Percentiles rank a stretch among this genome's conserved stretches.
These are phyloP conservation scores for Mustelus asterias DNA, from an alignment of 2,113 vertebrate genomes.

Conservation along the genomic window DNA sequence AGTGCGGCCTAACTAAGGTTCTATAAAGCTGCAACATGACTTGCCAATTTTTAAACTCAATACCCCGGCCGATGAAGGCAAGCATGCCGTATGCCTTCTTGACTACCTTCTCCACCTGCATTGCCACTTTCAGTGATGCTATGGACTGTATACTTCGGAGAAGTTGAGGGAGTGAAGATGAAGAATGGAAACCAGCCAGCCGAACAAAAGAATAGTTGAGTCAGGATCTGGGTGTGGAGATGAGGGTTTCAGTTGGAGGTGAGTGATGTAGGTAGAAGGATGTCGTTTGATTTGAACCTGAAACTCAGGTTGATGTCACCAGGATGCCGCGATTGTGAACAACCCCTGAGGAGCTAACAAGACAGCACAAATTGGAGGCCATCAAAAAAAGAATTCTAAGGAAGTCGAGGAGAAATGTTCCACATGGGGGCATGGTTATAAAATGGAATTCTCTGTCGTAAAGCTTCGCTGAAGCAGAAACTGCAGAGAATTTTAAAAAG, in stretches of 20 bases:
- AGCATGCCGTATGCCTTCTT: too few species aligned
- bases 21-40: too few species aligned
- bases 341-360: neutral
- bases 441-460: neutral
- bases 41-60: too few species aligned
- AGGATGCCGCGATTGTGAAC: neutral
- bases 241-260: neutral
- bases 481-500: neutral
- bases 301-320: neutral
- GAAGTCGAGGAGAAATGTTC: neutral
- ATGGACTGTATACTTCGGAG: neutral
- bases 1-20: too few species aligned
- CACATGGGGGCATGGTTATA: neutral
- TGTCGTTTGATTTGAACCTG: neutral
- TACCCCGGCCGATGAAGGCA: too few species aligned
- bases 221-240: neutral
- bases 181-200: neutral
- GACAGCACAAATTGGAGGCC: neutral
- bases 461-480: neutral
- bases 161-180: neutral
- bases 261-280: neutral
- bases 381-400: neutral
- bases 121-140: neutral
- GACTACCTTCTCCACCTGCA: too few species aligned
- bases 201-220: neutral